Base-by-base conservation (phyloP, 1,140 invertebrate species). In the Pachypeltis micranthus region DNA sequence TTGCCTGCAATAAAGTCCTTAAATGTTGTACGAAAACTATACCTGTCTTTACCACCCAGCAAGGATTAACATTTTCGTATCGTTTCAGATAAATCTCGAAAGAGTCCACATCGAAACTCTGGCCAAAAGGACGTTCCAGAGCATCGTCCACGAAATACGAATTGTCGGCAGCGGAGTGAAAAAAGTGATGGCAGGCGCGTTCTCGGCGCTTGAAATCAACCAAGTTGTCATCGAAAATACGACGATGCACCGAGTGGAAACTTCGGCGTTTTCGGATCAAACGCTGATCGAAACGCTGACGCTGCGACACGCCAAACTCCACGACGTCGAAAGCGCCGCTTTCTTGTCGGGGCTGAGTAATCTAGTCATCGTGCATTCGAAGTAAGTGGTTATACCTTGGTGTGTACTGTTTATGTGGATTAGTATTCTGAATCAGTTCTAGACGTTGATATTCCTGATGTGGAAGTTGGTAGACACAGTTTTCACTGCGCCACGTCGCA, bases 81-180 rank as follows among this genome's bases (percentile, higher is more conserved):
- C 69, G 59, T 79, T 79, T 34, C 76, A 87, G 85, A 83, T 88
- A 68, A 74, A 77, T 64, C 78, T 87, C 74, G 79, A 80, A 67
- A 81, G 80, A 65, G 78, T 85, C 1, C 75, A 73, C 59, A 76
- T 85, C 16, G 70, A 77, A 19, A 78, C 80, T 67, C 70, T 88
- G 39, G 81, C 83, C 24, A 71, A 72, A 12, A 75, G 77, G 58
- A 78, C 82, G 0, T 88, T 89, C 66, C 80, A 81, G 27, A 84
- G 84, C 1, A 79, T 78, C 1, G 77, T 81, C 4, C 80, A 81
- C 0, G 78, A 81, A 55, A 77, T 89, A 39, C 73, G 73, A 14
- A 78, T 89, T 71, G 74, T 78, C 31, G 74, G 79, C 61, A 77
- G 82, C 16, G 73, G 75, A 64, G 79, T 85, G 1, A 72, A 74